Evolutionary conservation across 2,113 vertebrate genomes (phyloP).

Genomic region (Morone chrysops): DNA sequence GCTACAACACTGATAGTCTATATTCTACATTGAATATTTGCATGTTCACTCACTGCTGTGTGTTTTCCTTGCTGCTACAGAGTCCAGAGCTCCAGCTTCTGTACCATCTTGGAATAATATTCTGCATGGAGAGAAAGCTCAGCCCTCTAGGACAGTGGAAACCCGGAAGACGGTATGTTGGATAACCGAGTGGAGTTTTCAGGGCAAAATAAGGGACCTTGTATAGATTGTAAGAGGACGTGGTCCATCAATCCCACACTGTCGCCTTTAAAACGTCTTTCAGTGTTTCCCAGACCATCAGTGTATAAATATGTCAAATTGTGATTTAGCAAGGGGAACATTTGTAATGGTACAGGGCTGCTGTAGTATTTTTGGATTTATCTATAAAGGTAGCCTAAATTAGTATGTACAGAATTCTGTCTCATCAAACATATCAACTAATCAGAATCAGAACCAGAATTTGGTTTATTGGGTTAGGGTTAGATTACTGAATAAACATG

Average conservation of each 20-base stretch:
- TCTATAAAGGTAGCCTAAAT: no score
- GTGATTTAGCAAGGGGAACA: neutral
- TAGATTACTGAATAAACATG: neutral
- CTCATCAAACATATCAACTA: neutral
- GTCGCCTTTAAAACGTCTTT: neutral
- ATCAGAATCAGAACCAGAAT: neutral
- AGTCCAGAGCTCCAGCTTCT: conserved; percentile 46
- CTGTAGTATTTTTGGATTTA: neutral
- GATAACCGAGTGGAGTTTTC: no score
- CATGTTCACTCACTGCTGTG: neutral
- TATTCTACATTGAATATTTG: neutral
- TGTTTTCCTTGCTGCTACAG: conserved; percentile 50
- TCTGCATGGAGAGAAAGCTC: conserved; percentile 70
- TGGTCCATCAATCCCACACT: neutral
- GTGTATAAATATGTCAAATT: neutral
- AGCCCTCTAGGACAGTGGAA: conserved; percentile 54
- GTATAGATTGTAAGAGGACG: neutral
- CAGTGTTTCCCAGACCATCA: neutral
- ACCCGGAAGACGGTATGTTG: conserved; percentile 71
- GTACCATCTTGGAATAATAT: conserved; percentile 79
- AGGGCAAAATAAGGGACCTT: neutral
- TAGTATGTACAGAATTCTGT: neutral
- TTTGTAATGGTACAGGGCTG: no score
- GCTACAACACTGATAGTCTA: neutral
- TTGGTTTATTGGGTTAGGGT: no score